Base-by-base conservation (phyloP, 2,797 vertebrate genomes). In the Harpagifer antarcticus region DNA sequence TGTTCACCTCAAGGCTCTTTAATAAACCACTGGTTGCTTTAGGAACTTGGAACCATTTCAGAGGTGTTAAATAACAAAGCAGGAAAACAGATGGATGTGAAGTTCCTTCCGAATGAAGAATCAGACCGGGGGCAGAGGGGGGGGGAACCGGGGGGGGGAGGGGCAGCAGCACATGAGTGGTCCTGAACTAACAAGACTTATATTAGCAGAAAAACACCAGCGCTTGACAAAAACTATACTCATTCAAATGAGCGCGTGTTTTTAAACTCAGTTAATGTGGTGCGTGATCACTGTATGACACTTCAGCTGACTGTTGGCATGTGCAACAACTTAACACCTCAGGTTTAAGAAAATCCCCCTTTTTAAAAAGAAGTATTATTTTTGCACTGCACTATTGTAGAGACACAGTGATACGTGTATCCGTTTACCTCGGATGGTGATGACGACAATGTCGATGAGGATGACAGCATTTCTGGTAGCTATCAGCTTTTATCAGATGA, bases 401-500 rank as follows among this genome's bases (percentile, higher is more conserved):
- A 40, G 33, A 58, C 43, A 73, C 6, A 65, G 45, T 12, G 3
- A 58, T 1, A 48, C 50, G 64, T 17, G 42, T 13, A 54, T 82
- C 66, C 1, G 8, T 50, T 48, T 40, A 69, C 45, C 57, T 60
- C 60, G 0, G 49, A 58, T 13, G 66, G 53, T 23, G 56, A 72
- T 19, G 67, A 84, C 6, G 47, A 80, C 9, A 16, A 12, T 0
- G 17, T 53, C 16, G 57, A 56, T 4, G 17, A 57, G 16, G 50
- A 61, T 42, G 75, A 72, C 71, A 72, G 49, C 59, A 17, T 75
- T 85, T 63, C 87, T 74, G 79, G 14, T 13, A 43, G 45, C 45
- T 1, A 61, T 81, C 64, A 31, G 59, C 31, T 76, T 60, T 82
- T 67, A 79, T 87, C 82, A 67, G 65, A 79, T 44, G 50, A 2